A percentile compares a stretch with the other conserved stretches of the same genome.
Evolutionary conservation across 2,113 vertebrate genomes (phyloP).

Genomic region (Poecile atricapillus): DNA sequence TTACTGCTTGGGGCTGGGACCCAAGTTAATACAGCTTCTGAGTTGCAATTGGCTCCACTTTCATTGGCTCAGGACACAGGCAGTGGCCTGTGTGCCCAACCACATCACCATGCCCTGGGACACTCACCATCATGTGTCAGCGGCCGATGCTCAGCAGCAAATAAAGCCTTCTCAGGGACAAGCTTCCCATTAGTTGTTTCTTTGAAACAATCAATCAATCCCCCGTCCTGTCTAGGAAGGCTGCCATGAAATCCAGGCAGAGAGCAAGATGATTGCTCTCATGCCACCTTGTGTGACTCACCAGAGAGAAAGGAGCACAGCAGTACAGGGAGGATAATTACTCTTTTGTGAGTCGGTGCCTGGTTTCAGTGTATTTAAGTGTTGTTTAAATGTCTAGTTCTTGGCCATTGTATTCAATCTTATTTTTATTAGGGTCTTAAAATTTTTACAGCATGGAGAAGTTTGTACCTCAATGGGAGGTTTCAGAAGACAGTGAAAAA

Average conservation of each 20-base stretch:
- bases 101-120: neutral
- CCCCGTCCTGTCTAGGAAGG: neutral
- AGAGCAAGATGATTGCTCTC: neutral
- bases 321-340: neutral
- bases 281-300: constrained; percentile 18
- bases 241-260: neutral
- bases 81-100: neutral
- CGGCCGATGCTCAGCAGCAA: neutral
- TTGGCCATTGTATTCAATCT: neutral
- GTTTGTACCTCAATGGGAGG: neutral
- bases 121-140: neutral
- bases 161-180: neutral
- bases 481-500: constrained; percentile 23
- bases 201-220: neutral
- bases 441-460: neutral
- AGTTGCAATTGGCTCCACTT: neutral
- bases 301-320: neutral
- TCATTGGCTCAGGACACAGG: neutral
- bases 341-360: neutral
- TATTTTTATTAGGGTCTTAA: constrained; percentile 41
- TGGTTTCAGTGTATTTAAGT: constrained; percentile 28
- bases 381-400: neutral
- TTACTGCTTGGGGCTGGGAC: neutral
- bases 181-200: neutral
- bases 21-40: neutral